These are phyloP conservation scores for Rousettus leschenaultii DNA, from an alignment of 2,113 vertebrate species.

Conservation along the genomic window DNA sequence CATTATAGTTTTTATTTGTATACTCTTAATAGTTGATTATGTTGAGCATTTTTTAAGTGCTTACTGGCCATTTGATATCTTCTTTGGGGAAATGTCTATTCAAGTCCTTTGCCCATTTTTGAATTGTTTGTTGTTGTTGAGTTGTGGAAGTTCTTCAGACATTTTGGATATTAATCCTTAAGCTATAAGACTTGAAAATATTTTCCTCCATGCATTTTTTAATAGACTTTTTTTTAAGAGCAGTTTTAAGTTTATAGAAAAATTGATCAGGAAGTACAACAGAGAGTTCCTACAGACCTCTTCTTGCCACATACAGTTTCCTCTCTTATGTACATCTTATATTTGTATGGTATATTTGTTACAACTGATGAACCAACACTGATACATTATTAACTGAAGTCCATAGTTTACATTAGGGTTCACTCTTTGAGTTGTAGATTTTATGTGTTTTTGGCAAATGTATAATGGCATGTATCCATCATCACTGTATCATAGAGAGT, in stretches of 20 bases:
- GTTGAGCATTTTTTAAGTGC: not conserved
- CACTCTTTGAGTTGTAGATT: not conserved
- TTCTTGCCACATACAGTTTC: not conserved
- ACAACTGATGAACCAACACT: not conserved
- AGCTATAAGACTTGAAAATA: not conserved
- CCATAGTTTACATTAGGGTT: not conserved
- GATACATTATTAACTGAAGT: not conserved
- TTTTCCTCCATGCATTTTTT: not conserved
- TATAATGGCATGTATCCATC: not conserved
- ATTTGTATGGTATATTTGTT: not conserved
- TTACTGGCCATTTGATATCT: not conserved
- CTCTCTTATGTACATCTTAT: not conserved
- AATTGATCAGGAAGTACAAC: not conserved
- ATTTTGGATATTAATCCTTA: not conserved
- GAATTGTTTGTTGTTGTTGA: not conserved
- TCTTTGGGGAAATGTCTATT: not conserved
- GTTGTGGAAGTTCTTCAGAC: not conserved
- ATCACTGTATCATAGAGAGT: not conserved
- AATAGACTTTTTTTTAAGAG: not conserved
- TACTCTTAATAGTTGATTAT: not conserved
- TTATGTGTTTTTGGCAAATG: not conserved
- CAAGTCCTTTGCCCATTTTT: not conserved
- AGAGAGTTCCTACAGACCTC: not conserved
- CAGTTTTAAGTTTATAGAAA: constrained; percentile 13
- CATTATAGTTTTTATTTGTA: not conserved